A percentile compares a stretch with the other conserved stretches of the same genome.
These are phyloP conservation scores for Euglossa dilemma DNA, from an alignment of 1,140 invertebrate genomes.

Conservation along the genomic window DNA sequence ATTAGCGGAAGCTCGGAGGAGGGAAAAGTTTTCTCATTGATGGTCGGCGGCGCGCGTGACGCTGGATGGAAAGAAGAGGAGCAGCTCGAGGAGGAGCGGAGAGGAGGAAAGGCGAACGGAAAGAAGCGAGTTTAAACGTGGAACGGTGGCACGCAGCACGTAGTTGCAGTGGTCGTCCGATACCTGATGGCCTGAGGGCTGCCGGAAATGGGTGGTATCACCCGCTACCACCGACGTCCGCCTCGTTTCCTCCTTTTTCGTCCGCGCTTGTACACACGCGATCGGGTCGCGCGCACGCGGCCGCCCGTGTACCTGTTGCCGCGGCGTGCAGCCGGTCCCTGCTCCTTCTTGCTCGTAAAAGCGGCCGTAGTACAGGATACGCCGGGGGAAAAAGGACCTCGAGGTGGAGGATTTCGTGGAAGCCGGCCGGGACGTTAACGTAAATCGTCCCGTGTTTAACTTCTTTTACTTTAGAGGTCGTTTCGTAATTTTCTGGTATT, in stretches of 20 bases:
- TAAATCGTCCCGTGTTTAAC: conserved; percentile 51
- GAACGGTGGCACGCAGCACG: conserved; percentile 5
- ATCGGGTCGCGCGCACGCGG: conserved; percentile 45
- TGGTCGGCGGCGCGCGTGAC: too few species aligned
- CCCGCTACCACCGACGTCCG: conserved; percentile 73
- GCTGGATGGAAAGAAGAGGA: neutral
- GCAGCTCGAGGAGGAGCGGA: too few species aligned
- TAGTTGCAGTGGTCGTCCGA: conserved; percentile 1
- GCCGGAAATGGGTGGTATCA: conserved; percentile 78
- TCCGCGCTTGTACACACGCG: conserved; percentile 62
- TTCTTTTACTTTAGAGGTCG: conserved; percentile 42
- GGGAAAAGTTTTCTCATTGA: too few species aligned
- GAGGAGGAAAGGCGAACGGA: neutral
- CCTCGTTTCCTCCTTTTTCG: conserved; percentile 69
- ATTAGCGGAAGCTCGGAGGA: too few species aligned
- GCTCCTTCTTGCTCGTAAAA: conserved; percentile 50
- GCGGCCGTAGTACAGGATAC: conserved; percentile 43
- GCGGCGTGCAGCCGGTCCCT: conserved; percentile 24
- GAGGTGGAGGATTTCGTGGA: conserved; percentile 50
- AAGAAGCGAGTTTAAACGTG: conserved; percentile 1
- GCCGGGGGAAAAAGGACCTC: conserved; percentile 46
- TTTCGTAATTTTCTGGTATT: conserved; percentile 50
- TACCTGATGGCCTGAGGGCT: conserved; percentile 57
- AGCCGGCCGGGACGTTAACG: conserved; percentile 39
- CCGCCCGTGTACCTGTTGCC: conserved; percentile 25